Percentiles rank a stretch among this genome's conserved stretches.
Conservation (phyloP, 2,113 vertebrate species). For the Boulengeromyrus knoepffleri region DNA sequence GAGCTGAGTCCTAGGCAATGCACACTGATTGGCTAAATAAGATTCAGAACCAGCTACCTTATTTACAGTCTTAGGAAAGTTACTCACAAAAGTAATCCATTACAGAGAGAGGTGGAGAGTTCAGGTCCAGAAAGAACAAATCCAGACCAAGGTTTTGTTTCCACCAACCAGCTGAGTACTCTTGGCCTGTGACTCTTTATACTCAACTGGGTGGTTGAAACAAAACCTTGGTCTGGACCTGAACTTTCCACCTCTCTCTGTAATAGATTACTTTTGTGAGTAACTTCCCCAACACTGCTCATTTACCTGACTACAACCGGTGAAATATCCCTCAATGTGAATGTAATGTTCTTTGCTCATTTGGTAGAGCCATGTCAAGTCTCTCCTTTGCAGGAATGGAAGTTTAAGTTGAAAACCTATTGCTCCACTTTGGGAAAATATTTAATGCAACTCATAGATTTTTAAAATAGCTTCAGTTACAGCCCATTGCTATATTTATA, state of each 20-base stretch:
- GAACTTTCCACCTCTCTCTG: too few relatives aligned
- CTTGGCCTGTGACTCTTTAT: neutral
- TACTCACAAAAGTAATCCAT: too few relatives aligned
- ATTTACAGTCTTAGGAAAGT: neutral
- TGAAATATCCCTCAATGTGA: neutral
- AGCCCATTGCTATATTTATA: neutral
- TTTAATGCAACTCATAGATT: neutral
- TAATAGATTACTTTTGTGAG: too few relatives aligned
- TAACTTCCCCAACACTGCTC: neutral
- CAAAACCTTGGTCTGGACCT: neutral
- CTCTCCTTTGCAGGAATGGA: neutral
- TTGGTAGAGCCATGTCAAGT: neutral
- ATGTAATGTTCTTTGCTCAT: neutral
- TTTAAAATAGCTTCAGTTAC: neutral
- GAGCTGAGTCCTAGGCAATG: neutral
- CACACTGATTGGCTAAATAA: neutral
- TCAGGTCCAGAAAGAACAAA: neutral
- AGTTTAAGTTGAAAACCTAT: neutral
- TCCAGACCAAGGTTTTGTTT: neutral
- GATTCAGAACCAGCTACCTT: neutral
- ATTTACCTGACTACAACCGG: neutral
- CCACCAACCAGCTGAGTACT: neutral
- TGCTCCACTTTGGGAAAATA: neutral
- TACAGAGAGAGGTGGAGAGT: too few relatives aligned
- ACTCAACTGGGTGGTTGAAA: neutral